Base-by-base conservation (phyloP, 2,888 invertebrate species). In the Trissoscelio sp. region DNA sequence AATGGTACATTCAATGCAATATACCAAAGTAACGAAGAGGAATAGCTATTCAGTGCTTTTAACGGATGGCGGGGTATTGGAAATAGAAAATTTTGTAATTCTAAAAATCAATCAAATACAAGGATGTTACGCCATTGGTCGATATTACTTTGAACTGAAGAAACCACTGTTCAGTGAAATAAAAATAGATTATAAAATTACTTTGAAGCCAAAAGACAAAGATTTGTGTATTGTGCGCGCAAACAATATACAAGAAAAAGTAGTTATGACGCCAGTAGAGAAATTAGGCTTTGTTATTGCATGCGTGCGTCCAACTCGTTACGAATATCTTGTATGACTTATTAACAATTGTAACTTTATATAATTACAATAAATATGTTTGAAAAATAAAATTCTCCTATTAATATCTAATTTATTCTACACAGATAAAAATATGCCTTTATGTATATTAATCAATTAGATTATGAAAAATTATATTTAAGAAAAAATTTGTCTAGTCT, bases 1-100 rank as follows among this genome's bases (percentile, higher is more conserved):
- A 58, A 39, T 58, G 1, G 11, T 58, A 18, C 57, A 57, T 37
- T 57, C 57, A 3, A 18, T 12, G 7, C 0, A 16, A 3, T 57
- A 57, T n/a, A 37, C 5, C 3, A 57, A 34, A 37, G 20, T 37
- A 9, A n/a, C 11, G 6, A 57, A 57, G n/a, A 34, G 57, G 6
- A 57, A 57, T 12, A 57, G 57, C 20, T 57, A 37, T 18, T 18
- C 57, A 11, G 57, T 57, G 16, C 18, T 57, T 18, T 57, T 57
- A 14, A 12, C n/a, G 0, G 11, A 6, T 20, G n/a, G n/a, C n/a
- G 37, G 37, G 6, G 37, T 57, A 6, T 62, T 44, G 16, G 44
- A 62, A 28, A 62, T 62, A 1, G 44, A 62, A 44, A 16, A 5
- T 4, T 62, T 62, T 9, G 16, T 44, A 39, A 28, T 62, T 14